Conservation (phyloP, 2,113 vertebrate species). For the Euleptes europaea region DNA sequence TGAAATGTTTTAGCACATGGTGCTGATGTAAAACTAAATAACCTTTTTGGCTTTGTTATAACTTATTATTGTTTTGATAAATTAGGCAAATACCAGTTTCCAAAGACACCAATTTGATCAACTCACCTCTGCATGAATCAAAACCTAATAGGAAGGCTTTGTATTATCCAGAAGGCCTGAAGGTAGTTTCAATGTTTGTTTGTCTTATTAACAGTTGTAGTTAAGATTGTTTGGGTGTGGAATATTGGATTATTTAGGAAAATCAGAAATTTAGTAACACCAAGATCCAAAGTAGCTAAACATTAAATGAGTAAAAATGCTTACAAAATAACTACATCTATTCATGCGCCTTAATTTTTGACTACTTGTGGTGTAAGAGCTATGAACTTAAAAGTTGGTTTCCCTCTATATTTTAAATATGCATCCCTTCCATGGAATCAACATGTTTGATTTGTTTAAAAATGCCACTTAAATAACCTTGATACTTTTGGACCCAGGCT, state of each 20-base stretch:
- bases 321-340: not conserved
- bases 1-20: not conserved
- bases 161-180: slow-evolving; percentile 42
- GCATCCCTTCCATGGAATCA: not conserved
- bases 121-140: slow-evolving; percentile 41
- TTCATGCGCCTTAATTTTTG: not conserved
- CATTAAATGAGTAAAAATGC: not conserved
- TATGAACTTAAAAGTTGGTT: not conserved
- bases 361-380: not conserved
- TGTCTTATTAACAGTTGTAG: not conserved
- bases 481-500: too few species aligned
- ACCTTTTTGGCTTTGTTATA: not conserved
- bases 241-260: not conserved
- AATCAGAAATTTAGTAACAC: not conserved
- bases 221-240: not conserved
- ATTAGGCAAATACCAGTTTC: slow-evolving; percentile 64
- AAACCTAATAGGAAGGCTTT: slow-evolving; percentile 62
- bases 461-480: not conserved
- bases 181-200: slow-evolving; percentile 64
- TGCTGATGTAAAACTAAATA: not conserved
- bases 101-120: slow-evolving; percentile 48
- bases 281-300: not conserved
- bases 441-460: not conserved
- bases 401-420: not conserved
- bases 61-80: slow-evolving; percentile 45